Percentiles rank a stretch among this genome's conserved stretches.
phyloP scores from a whole-genome alignment of 2,888 invertebrate genomes.

The Iselma pallidipennis region DNA sequence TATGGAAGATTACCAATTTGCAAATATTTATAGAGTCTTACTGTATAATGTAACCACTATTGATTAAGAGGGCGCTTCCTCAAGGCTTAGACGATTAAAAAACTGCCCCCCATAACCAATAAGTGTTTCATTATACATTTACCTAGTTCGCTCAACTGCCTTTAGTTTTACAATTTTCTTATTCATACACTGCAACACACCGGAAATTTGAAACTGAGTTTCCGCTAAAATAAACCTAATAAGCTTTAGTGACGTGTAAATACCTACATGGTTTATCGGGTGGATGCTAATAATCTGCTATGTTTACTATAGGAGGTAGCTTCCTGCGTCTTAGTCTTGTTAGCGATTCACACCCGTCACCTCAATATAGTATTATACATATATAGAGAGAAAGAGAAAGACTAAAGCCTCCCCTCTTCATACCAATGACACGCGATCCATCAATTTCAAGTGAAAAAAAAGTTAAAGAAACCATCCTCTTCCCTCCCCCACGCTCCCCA shows the following conservation, averaged over 20 bases:
- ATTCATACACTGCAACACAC: background rate
- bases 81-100: background rate
- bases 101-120: background rate
- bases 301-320: slow-evolving; percentile 9
- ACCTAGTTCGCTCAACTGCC: too few species aligned
- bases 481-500: background rate
- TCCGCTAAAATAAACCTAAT: background rate
- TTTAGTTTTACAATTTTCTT: background rate
- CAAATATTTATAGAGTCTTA: too few species aligned
- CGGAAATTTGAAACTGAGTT: background rate
- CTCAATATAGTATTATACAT: too few species aligned
- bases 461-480: slow-evolving; percentile 34
- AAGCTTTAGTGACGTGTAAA: slow-evolving; percentile 8
- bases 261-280: slow-evolving; percentile 7
- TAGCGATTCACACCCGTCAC: slow-evolving; percentile 22
- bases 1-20: too few species aligned
- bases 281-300: slow-evolving; percentile 12
- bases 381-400: too few species aligned
- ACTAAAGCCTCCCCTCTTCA: slow-evolving; percentile 27
- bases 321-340: slow-evolving; percentile 13
- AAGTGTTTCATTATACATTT: too few species aligned
- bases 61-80: too few species aligned
- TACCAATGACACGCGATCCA: slow-evolving; percentile 35
- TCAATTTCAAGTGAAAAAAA: slow-evolving; percentile 36
- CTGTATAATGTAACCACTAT: too few species aligned